phyloP scores from a whole-genome alignment of 2,113 vertebrate species.

The Noturus placidus region DNA sequence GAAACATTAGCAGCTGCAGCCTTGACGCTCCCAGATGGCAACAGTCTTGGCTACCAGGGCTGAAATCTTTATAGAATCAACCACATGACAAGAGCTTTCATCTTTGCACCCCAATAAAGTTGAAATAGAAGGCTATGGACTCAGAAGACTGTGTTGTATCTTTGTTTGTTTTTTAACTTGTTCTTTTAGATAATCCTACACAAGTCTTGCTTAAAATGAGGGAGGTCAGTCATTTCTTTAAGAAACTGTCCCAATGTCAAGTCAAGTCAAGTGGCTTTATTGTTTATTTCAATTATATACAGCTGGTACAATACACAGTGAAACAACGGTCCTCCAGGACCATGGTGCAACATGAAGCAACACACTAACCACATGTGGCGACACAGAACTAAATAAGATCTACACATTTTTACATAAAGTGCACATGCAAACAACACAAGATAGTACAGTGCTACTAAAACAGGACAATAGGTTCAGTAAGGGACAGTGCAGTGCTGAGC shows the following conservation, averaged over 20 bases:
- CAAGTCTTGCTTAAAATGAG: background rate
- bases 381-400: too few relatives aligned
- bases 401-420: too few relatives aligned
- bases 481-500: too few relatives aligned
- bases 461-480: too few relatives aligned
- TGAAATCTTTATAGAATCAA: slow-evolving; percentile 1
- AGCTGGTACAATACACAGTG: too few relatives aligned
- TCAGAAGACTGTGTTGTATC: background rate
- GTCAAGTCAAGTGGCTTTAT: too few relatives aligned
- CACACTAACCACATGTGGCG: too few relatives aligned
- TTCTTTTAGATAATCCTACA: background rate
- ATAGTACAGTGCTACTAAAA: too few relatives aligned
- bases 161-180: background rate
- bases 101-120: background rate
- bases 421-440: too few relatives aligned
- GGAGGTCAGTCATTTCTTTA: background rate
- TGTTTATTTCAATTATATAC: too few relatives aligned
- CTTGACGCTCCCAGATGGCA: slow-evolving; percentile 47
- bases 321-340: too few relatives aligned
- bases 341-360: too few relatives aligned
- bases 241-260: background rate
- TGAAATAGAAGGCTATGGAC: background rate
- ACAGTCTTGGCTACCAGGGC: slow-evolving; percentile 1
- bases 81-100: background rate
- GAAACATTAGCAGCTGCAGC: slow-evolving; percentile 46